Evolutionary conservation across 2,888 invertebrate species (phyloP), one percentile per base, ranked within the genome.

Genomic region (Hoplodrina blanda): DNA sequence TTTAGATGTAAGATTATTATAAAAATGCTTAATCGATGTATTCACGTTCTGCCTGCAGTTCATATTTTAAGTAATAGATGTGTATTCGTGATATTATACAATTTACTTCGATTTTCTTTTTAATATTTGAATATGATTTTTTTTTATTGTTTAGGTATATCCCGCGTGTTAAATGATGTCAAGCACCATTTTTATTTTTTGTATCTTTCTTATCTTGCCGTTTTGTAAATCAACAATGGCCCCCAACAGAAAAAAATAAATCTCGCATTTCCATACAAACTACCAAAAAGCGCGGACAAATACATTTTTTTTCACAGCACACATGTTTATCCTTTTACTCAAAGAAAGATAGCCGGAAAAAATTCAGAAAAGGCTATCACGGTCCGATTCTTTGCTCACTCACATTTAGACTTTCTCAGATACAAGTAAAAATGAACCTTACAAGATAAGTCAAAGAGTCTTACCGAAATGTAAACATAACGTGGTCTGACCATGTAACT

Each of bases 321-420:
- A 90, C 89, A 89, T 91, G 89, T 91, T 90, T 91, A 92, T 93
- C 89, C 86, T 86, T 89, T 92, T 87, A 89, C 87, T 88, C 87
- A 87, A 90, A 90, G 91, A 93, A 91, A 91, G 90, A 93, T 91
- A 92, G 88, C 90, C 90, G 91, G 90, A 91, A 93, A 91, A 92
- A 92, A 91, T 90, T 88, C 87, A 87, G 89, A 90, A 92, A 89
- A 88, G 89, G 88, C 92, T 90, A 92, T 92, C 91, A 89, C 87
- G 87, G 88, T 90, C 89, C 91, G 87, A 92, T 92, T 93, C 89
- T 85, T 67, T 57, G 74, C 61, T 74, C 60, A 71, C 61, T 68
- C 53, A 60, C 61, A 65, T 74, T 33, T 20, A 41, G 19, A 44
- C 20, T 59, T 33, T 8, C 33, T 56, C 41, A 19, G 65, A 41